These are phyloP conservation scores for Panulirus ornatus DNA, from an alignment of 1,140 invertebrate genomes.

Conservation along the genomic window DNA sequence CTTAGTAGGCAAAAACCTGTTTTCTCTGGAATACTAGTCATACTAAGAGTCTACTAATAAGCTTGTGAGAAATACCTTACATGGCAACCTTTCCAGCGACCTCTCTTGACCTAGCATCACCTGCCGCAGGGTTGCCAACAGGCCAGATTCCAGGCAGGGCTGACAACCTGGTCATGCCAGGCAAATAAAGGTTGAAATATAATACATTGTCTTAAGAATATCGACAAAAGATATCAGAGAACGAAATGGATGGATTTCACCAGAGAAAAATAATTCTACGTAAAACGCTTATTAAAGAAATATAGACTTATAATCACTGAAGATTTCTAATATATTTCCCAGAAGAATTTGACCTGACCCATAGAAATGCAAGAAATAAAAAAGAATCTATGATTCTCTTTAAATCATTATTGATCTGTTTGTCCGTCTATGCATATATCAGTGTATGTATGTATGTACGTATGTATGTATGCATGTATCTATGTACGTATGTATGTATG, in stretches of 20 bases:
- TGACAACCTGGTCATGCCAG: neutral
- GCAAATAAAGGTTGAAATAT: neutral
- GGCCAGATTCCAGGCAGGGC: neutral
- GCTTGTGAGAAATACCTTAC: too few species aligned
- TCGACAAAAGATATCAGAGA: neutral
- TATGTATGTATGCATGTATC: neutral
- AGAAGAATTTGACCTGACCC: neutral
- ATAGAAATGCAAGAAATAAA: neutral
- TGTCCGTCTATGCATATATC: neutral
- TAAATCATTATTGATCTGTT: neutral
- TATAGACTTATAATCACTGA: neutral
- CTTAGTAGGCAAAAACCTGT: too few species aligned
- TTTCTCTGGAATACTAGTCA: too few species aligned
- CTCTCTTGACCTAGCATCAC: constrained; percentile 20
- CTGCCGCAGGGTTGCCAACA: constrained; percentile 21
- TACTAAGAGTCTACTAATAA: too few species aligned
- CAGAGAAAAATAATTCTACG: neutral
- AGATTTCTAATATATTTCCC: neutral
- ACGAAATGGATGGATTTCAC: neutral
- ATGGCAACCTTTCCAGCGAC: neutral
- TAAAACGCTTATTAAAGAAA: too few species aligned
- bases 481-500: neutral
- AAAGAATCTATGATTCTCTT: neutral
- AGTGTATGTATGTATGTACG: neutral
- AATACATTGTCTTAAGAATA: neutral